Percentiles rank a stretch among this genome's conserved stretches.
phyloP scores from a whole-genome alignment of 1,140 invertebrate genomes.

The Cecropterus lyciades region DNA sequence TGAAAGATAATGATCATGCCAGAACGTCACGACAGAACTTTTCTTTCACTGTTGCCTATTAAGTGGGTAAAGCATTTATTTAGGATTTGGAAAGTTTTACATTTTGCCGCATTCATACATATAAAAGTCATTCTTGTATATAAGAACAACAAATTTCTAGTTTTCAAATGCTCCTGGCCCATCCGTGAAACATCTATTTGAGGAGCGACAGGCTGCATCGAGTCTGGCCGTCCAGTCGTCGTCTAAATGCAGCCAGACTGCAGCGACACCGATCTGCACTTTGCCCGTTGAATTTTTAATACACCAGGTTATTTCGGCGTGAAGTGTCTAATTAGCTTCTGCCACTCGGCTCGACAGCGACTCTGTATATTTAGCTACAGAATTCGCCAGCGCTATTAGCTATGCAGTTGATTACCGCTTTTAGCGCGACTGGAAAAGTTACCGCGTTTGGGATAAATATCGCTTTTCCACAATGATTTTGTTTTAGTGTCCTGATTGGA shows the following conservation, averaged over 20 bases:
- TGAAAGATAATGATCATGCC: too few relatives aligned
- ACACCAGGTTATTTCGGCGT: conserved; percentile 62
- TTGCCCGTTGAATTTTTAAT: conserved; percentile 75
- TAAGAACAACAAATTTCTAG: background rate
- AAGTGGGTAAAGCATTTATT: too few relatives aligned
- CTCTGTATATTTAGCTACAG: conserved; percentile 36
- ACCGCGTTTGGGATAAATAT: conserved; percentile 14
- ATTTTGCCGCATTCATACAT: too few relatives aligned
- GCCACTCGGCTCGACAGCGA: conserved; percentile 43
- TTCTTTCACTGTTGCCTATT: too few relatives aligned
- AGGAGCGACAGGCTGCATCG: conserved; percentile 53
- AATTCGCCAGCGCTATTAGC: conserved; percentile 31
- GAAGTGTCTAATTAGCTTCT: conserved; percentile 67
- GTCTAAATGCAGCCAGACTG: conserved; percentile 68
- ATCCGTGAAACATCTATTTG: conserved; percentile 60
- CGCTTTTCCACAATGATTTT: conserved; percentile 5
- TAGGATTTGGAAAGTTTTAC: too few relatives aligned
- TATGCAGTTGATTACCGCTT: conserved; percentile 32
- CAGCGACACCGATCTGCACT: conserved; percentile 75
- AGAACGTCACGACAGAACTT: too few relatives aligned
- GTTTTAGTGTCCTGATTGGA: too few relatives aligned
- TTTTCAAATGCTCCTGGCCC: conserved; percentile 42
- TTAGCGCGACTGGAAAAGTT: conserved; percentile 23
- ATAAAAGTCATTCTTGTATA: background rate
- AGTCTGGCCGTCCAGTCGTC: conserved; percentile 53